Conservation (phyloP, 2,113 vertebrate genomes). For the Oophaga pumilio region DNA sequence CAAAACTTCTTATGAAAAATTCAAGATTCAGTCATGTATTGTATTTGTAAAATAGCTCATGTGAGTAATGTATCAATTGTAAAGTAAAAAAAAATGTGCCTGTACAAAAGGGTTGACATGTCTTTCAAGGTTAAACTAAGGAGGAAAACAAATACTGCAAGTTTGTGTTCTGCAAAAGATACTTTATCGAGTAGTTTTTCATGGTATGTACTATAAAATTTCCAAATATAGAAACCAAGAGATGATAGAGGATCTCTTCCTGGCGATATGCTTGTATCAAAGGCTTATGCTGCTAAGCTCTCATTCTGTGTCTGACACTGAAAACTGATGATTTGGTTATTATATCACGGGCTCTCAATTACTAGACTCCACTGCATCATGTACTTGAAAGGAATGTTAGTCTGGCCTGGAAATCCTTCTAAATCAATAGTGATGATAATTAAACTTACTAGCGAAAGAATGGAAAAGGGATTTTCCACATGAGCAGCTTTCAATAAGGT, state of each 20-base stretch:
- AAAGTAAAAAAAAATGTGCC: not conserved
- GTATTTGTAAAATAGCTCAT: not conserved
- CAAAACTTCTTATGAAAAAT: not conserved
- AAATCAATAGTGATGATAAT: constrained; percentile 66
- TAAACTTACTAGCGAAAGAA: constrained; percentile 65
- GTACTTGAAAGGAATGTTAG: constrained; percentile 48
- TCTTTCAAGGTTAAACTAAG: not conserved
- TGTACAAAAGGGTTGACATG: not conserved
- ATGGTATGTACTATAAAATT: not conserved
- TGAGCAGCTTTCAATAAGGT: constrained; percentile 62
- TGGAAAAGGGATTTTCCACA: constrained; percentile 64
- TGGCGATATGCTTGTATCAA: not conserved
- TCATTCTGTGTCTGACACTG: constrained; percentile 45
- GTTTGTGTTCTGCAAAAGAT: not conserved
- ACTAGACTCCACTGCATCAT: not conserved
- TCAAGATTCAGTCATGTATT: not conserved
- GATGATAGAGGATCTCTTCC: not conserved
- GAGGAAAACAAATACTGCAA: not conserved
- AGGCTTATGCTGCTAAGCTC: constrained; percentile 19
- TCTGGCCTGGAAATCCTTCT: constrained; percentile 56
- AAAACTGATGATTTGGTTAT: constrained; percentile 48
- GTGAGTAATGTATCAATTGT: not conserved
- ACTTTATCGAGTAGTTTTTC: not conserved
- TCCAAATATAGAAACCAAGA: constrained; percentile 9
- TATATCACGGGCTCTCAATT: constrained; percentile 29